Percentiles rank a stretch among this genome's conserved stretches.
These are phyloP conservation scores for Hartigia nigra DNA, from an alignment of 2,888 invertebrate genomes.

Conservation along the genomic window DNA sequence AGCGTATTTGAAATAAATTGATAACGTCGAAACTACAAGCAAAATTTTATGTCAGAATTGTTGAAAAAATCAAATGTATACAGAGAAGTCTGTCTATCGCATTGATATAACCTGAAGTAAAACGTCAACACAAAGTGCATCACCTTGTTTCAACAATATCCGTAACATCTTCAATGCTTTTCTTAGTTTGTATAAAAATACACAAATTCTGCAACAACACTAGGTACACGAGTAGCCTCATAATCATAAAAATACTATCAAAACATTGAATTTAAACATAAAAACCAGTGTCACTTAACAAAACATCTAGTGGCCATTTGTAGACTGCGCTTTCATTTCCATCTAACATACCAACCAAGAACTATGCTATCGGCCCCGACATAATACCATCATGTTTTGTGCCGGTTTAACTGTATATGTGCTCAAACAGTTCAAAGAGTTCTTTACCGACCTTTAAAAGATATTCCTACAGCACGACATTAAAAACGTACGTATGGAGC, in stretches of 20 bases:
- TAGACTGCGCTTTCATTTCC: conserved; percentile 8
- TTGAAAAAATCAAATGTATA: not conserved
- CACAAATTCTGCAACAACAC: conserved; percentile 49
- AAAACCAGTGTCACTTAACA: conserved; percentile 44
- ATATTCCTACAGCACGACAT: conserved; percentile 1
- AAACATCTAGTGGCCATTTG: conserved; percentile 32
- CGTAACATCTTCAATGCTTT: conserved; percentile 27
- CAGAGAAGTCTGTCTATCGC: not conserved
- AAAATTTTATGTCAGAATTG: not conserved
- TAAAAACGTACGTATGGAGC: not conserved
- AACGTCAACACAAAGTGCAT: conserved; percentile 1
- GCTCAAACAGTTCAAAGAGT: not conserved
- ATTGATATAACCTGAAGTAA: not conserved
- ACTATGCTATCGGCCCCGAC: not conserved
- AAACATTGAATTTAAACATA: conserved; percentile 44
- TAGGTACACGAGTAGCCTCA: conserved; percentile 58
- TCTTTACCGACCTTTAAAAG: not conserved
- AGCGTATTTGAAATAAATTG: not conserved
- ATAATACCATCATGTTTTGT: not conserved
- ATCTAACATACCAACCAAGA: not conserved
- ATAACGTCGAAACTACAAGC: not conserved
- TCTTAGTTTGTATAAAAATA: conserved; percentile 50
- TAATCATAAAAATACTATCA: conserved; percentile 50
- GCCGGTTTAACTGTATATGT: not conserved
- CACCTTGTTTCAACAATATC: conserved; percentile 37